These are phyloP conservation scores for Mormyrops boulengeri DNA, from an alignment of 2,797 vertebrate species.

Conservation along the genomic window DNA sequence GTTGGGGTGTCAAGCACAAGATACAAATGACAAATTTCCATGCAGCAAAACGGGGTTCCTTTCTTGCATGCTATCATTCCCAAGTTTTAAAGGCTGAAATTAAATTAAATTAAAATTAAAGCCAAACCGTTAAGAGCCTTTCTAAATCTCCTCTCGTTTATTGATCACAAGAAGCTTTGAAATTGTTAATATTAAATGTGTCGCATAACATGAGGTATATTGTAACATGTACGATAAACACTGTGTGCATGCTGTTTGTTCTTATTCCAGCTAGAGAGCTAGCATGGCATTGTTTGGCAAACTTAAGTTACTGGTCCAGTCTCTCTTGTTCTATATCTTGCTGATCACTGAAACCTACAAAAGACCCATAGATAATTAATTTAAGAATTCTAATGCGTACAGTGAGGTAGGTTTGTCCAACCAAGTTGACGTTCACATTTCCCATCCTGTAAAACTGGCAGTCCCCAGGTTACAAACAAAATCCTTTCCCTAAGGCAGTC, in stretches of 20 bases:
- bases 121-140: slow-evolving; percentile 19
- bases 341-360: not conserved
- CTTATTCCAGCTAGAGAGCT: not conserved
- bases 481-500: not conserved
- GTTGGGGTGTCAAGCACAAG: not conserved
- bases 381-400: not conserved
- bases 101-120: slow-evolving; percentile 30
- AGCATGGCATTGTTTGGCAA: not conserved
- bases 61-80: not conserved
- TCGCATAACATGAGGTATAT: not conserved
- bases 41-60: not conserved
- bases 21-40: slow-evolving; percentile 28
- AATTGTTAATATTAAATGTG: slow-evolving; percentile 17
- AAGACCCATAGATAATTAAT: not conserved
- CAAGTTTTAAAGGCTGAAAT: slow-evolving; percentile 24
- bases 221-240: not conserved
- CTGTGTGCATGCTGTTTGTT: not conserved
- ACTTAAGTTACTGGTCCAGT: not conserved
- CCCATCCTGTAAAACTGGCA: not conserved
- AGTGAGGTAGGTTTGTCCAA: not conserved
- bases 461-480: not conserved
- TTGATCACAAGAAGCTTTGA: not conserved
- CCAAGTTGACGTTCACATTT: not conserved
- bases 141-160: slow-evolving; percentile 10
- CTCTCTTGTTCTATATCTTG: not conserved